phyloP scores from a whole-genome alignment of 2,797 vertebrate genomes.

The Rhinella marina region DNA sequence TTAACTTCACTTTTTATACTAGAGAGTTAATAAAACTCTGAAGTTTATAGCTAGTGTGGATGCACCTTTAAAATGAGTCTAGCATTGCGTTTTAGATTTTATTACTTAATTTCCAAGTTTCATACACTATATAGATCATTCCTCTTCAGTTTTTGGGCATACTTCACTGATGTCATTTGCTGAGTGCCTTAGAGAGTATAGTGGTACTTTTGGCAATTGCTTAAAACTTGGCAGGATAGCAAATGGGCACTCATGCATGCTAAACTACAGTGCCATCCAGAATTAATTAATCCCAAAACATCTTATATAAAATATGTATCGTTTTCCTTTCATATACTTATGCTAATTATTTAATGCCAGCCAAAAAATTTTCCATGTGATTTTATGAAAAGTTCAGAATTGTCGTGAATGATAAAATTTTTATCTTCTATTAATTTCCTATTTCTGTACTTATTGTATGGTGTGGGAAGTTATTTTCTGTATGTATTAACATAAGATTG shows the following conservation, averaged over 20 bases:
- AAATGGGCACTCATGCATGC: slow-evolving; percentile 54
- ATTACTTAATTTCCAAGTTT: neutral
- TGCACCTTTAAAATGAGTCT: neutral
- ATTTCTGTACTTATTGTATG: neutral
- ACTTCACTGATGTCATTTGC: slow-evolving; percentile 46
- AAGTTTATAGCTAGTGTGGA: neutral
- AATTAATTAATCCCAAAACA: slow-evolving; percentile 55
- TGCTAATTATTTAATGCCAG: slow-evolving; percentile 34
- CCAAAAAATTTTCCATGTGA: slow-evolving; percentile 23
- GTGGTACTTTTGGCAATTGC: slow-evolving; percentile 52
- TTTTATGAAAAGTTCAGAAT: slow-evolving; percentile 2
- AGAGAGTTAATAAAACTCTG: neutral
- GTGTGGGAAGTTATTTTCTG: neutral
- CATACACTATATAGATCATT: neutral
- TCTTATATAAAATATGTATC: slow-evolving; percentile 55
- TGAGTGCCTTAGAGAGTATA: slow-evolving; percentile 46
- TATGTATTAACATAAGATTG: neutral
- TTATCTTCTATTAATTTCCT: neutral
- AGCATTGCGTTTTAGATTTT: neutral
- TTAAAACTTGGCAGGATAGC: slow-evolving; percentile 48
- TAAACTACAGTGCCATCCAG: slow-evolving; percentile 47
- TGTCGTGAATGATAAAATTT: neutral
- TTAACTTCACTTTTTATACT: neutral
- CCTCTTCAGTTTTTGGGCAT: slow-evolving; percentile 39
- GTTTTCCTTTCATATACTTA: slow-evolving; percentile 51